Evolutionary conservation across 2,113 vertebrate genomes (phyloP).

Genomic region (Leucopsar rothschildi): DNA sequence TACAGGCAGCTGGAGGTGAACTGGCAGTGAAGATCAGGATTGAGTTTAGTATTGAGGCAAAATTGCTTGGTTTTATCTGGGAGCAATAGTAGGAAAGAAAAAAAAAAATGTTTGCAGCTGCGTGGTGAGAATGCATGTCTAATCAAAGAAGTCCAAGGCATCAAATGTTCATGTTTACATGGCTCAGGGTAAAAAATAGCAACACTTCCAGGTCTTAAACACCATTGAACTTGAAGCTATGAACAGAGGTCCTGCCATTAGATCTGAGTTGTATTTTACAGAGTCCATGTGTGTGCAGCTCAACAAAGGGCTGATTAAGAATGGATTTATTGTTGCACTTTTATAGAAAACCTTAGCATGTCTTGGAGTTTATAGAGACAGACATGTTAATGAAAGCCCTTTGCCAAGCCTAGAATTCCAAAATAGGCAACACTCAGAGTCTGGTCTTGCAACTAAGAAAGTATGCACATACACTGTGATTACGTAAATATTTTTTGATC

Average conservation of each 20-base stretch:
- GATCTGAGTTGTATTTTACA: conserved; percentile 35
- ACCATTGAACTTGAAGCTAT: background rate
- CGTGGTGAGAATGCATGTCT: conserved; percentile 63
- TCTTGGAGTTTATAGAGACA: conserved; percentile 47
- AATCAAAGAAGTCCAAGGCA: conserved; percentile 45
- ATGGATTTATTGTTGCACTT: conserved; percentile 42
- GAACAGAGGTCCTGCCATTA: conserved; percentile 11
- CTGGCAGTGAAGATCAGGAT: conserved; percentile 76
- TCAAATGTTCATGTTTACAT: conserved; percentile 22
- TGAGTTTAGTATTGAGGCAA: conserved; percentile 76
- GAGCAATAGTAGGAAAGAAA: conserved; percentile 71
- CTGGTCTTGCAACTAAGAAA: background rate
- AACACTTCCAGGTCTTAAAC: conserved; percentile 19
- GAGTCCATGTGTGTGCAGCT: conserved; percentile 8
- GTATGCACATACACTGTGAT: background rate
- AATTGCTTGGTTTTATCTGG: conserved; percentile 72
- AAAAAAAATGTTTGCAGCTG: conserved; percentile 47
- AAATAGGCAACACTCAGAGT: background rate
- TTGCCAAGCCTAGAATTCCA: conserved; percentile 10
- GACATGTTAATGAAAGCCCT: conserved; percentile 9
- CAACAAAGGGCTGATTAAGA: conserved; percentile 53
- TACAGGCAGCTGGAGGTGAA: conserved; percentile 84
- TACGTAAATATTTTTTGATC: background rate
- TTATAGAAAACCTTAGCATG: conserved; percentile 29
- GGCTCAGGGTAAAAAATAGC: conserved; percentile 37